phyloP scores from a whole-genome alignment of 1,140 invertebrate species.

The Papilio dardanus region DNA sequence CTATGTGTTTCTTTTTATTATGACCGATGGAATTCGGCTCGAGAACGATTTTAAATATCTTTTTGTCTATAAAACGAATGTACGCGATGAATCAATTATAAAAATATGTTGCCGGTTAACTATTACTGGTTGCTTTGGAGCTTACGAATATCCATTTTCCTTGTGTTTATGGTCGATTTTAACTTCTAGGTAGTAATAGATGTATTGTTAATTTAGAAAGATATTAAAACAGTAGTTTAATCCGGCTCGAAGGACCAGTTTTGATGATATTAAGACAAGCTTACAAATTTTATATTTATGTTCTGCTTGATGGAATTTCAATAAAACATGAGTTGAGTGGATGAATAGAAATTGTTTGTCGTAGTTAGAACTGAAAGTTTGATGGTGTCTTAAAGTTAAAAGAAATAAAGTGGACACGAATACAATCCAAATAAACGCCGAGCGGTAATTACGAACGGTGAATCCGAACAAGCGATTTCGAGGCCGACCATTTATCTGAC shows the following conservation, averaged over 20 bases:
- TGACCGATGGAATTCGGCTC: constrained; percentile 44
- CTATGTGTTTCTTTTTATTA: constrained; percentile 59
- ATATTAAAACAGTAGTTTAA: not conserved
- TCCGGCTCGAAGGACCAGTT: not conserved
- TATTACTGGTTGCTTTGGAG: not conserved
- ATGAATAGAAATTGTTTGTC: not conserved
- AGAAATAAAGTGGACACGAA: constrained; percentile 24
- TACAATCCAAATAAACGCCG: constrained; percentile 46
- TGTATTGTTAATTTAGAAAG: not conserved
- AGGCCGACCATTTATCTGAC: constrained; percentile 76
- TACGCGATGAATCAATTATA: not conserved
- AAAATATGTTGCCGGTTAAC: not conserved
- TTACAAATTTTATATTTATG: not conserved
- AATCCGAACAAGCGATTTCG: constrained; percentile 72
- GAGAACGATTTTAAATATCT: not conserved
- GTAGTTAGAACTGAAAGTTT: not conserved
- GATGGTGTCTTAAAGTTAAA: not conserved
- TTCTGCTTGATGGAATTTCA: not conserved
- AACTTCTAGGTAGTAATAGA: not conserved
- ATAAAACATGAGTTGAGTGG: not conserved
- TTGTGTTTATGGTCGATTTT: not conserved
- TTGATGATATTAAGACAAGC: not conserved
- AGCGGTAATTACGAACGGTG: constrained; percentile 70
- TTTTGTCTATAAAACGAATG: constrained; percentile 3
- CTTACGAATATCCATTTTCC: not conserved